Percentiles rank a stretch among this genome's conserved stretches.
These are phyloP conservation scores for Hirudinaria manillensis DNA, from an alignment of 2,888 invertebrate genomes.

Conservation along the genomic window DNA sequence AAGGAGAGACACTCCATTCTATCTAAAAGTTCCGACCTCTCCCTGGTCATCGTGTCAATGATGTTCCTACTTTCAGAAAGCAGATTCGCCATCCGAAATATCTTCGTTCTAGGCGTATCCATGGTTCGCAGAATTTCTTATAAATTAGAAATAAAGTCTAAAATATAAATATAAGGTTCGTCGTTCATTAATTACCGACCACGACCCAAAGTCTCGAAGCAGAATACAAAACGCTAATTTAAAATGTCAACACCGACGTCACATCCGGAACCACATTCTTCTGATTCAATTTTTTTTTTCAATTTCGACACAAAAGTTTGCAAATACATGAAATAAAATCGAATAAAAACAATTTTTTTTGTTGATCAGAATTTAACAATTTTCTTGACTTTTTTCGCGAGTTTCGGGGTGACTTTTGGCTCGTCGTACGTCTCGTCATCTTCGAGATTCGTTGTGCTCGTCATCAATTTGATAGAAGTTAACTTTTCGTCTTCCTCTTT, in stretches of 20 bases:
- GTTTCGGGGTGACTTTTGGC: neutral
- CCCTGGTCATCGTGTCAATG: conserved; percentile 16
- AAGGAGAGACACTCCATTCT: neutral
- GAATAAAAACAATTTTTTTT: neutral
- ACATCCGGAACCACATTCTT: neutral
- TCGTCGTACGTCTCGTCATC: conserved; percentile 11
- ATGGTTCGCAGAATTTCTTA: neutral
- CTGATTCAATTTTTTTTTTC: no score
- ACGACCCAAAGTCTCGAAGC: neutral
- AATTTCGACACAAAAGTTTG: neutral
- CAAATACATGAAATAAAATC: neutral
- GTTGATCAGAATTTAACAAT: conserved; percentile 17
- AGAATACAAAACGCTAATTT: neutral
- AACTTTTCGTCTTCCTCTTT: neutral
- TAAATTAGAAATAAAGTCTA: no score
- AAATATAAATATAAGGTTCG: neutral
- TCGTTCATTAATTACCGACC: neutral
- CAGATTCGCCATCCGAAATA: conserved; percentile 16
- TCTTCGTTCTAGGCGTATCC: conserved; percentile 11
- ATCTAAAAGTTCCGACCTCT: neutral
- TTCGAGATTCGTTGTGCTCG: conserved; percentile 9
- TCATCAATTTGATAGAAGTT: neutral
- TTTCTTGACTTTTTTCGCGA: conserved; percentile 25
- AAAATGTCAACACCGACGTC: conserved; percentile 7
- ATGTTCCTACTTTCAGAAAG: conserved; percentile 22